Evolutionary conservation across 92 coral and sea anemone species (phyloP).

Genomic region (Scolanthus callimorphus): DNA sequence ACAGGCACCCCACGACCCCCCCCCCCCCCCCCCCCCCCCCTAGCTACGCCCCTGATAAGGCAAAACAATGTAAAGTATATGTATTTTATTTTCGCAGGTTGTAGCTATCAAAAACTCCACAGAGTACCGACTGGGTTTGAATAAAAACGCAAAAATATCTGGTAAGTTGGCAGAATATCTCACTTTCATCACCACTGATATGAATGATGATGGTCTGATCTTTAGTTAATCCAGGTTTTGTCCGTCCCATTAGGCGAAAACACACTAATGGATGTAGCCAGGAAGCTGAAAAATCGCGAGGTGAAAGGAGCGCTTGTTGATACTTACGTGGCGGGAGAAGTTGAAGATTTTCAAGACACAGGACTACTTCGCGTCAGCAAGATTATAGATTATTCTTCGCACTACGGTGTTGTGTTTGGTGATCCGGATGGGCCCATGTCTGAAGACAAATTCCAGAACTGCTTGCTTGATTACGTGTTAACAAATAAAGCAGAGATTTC

Average conservation of each 20-base stretch:
- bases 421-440: slow-evolving; percentile 47
- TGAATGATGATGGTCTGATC: too few species aligned
- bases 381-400: slow-evolving; percentile 78
- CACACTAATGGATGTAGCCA: slow-evolving; percentile 32
- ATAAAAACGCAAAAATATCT: slow-evolving; percentile 56
- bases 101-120: slow-evolving; percentile 69
- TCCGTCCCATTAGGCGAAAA: slow-evolving; percentile 25
- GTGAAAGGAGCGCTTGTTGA: slow-evolving; percentile 81
- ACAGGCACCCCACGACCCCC: too few species aligned
- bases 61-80: too few species aligned
- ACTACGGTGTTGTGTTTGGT: slow-evolving; percentile 90
- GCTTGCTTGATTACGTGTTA: slow-evolving; percentile 65
- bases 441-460: slow-evolving; percentile 42
- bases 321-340: slow-evolving; percentile 89
- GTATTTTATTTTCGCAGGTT: too few species aligned
- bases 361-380: slow-evolving; percentile 76
- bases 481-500: slow-evolving; percentile 68
- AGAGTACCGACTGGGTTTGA: slow-evolving; percentile 70
- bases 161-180: too few species aligned
- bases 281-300: slow-evolving; percentile 46
- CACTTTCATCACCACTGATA: too few species aligned
- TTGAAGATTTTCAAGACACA: slow-evolving; percentile 20
- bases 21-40: too few species aligned
- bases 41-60: too few species aligned
- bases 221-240: too few species aligned